Base-by-base conservation (phyloP, 1,140 invertebrate species). In the Diorhabda carinulata region DNA sequence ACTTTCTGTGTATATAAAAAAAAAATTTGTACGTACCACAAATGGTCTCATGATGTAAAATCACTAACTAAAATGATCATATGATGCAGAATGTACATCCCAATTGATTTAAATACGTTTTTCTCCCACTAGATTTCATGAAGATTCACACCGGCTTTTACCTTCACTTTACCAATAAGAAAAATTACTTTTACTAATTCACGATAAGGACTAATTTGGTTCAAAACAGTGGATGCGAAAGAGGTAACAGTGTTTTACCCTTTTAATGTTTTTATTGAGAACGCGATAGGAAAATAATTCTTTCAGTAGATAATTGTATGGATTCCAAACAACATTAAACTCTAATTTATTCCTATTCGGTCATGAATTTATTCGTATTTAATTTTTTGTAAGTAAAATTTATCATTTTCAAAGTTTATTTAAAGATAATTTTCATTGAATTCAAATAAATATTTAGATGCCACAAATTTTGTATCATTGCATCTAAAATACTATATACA, bases 181-280 rank as follows among this genome's bases (percentile, higher is more conserved):
- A 67, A 67, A 67, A 67, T 67, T 60, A 67, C 65, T 67, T 67
- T 67, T 67, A 67, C 65, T 67, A 67, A 57, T 67, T 60, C n/a
- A 67, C 65, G 60, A 67, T 67, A 59, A 67, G 65, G 65, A 57
- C 58, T 60, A 67, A 67, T 67, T 67, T 67, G 43, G 57, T 60
- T 59, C 40, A 67, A 67, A 67, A 52, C 8, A 10, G 63, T 41
- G 47, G 45, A 10, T 5, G 5, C 25, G 43, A 63, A n/a, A 5
- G 10, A 52, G 7, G 41, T 63, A 43, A n/a, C 42, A 44, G 43
- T 5, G n/a, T 45, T 63, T 10, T 63, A 43, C 43, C 44, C 10
- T 63, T 60, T 63, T 44, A 40, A 52, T 45, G 40, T n/a, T 63
- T 45, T 63, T 63, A 44, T 43, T 43, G 43, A 52, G 47, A 6